These are phyloP conservation scores for Dendrolimus houi DNA, from an alignment of 2,888 invertebrate genomes.

Conservation along the genomic window DNA sequence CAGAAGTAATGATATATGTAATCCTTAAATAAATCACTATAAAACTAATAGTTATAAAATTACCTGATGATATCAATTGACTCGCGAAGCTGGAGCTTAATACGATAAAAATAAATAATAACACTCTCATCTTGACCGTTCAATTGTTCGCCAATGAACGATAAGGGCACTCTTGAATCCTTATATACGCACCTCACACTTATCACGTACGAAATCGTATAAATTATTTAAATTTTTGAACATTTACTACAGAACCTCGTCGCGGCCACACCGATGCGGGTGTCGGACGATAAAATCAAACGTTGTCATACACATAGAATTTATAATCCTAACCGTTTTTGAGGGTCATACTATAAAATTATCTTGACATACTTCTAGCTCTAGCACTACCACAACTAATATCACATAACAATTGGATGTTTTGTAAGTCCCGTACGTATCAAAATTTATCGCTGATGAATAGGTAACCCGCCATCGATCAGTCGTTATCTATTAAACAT, in stretches of 20 bases:
- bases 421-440: neutral
- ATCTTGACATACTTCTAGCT: neutral
- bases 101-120: conserved; percentile 31
- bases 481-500: conserved; percentile 7
- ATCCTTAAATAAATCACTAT: too few species aligned
- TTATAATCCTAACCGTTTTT: conserved; percentile 2
- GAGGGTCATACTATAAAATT: neutral
- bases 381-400: neutral
- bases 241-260: conserved; percentile 15
- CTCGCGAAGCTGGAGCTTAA: conserved; percentile 28
- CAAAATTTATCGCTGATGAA: neutral
- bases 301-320: neutral
- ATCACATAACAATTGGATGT: neutral
- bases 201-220: conserved; percentile 11
- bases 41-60: too few species aligned
- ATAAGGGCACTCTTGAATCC: conserved; percentile 20
- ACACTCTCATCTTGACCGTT: conserved; percentile 40
- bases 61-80: conserved; percentile 43
- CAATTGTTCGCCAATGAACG: conserved; percentile 21
- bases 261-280: conserved; percentile 21
- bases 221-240: conserved; percentile 24
- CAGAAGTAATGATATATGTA: too few species aligned
- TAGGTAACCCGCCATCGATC: conserved; percentile 21
- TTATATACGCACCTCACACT: conserved; percentile 25
- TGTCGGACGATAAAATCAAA: conserved; percentile 1